Evolutionary conservation across 2,113 vertebrate species (phyloP).

Genomic region (Cynopterus brachyotis): DNA sequence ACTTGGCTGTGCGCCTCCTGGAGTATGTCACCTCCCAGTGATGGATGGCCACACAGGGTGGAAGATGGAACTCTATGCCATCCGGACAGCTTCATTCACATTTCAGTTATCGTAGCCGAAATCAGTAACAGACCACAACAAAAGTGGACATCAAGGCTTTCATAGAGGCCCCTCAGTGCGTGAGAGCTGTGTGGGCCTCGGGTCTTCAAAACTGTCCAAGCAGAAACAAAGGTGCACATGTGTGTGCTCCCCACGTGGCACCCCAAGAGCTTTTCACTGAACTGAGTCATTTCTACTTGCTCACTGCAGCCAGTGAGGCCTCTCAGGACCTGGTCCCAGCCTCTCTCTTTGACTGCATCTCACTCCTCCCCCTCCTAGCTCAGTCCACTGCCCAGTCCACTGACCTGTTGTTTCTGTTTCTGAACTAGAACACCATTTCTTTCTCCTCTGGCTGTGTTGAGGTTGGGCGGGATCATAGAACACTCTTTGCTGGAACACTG

Average conservation of each 20-base stretch:
- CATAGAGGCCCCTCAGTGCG: neutral
- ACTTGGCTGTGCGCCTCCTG: neutral
- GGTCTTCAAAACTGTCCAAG: neutral
- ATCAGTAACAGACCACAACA: neutral
- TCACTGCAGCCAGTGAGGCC: neutral
- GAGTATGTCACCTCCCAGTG: neutral
- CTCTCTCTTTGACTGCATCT: too few relatives aligned
- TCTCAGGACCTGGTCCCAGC: neutral
- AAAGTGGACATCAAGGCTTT: neutral
- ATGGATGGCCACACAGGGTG: neutral
- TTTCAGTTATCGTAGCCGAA: neutral
- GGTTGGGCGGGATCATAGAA: neutral
- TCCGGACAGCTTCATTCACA: neutral
- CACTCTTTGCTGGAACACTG: rapidly evolving
- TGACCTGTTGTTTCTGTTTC: neutral
- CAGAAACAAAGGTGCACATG: neutral
- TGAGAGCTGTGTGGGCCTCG: neutral
- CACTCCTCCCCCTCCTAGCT: neutral
- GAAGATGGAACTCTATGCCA: neutral
- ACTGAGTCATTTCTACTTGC: neutral
- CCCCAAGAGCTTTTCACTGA: neutral
- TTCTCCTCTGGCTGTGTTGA: neutral
- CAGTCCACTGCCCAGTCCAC: too few relatives aligned
- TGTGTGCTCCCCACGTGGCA: neutral
- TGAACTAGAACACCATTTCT: neutral